These are phyloP conservation scores for Caenorhabditis afra DNA, from an alignment of 2,888 invertebrate species.

Conservation along the genomic window DNA sequence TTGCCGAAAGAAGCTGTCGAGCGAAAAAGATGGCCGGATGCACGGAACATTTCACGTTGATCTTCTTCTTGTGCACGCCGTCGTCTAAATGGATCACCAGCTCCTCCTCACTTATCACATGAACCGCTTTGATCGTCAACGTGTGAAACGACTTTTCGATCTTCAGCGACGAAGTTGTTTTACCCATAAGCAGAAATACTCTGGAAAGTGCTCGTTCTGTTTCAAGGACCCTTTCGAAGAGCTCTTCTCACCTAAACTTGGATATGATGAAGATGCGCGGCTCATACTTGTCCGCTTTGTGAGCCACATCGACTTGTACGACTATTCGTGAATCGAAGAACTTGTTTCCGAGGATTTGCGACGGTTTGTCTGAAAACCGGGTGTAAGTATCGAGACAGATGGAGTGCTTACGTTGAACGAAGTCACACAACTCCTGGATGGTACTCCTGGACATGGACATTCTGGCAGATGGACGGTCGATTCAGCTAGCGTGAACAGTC, in stretches of 20 bases:
- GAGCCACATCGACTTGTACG: conserved; percentile 62
- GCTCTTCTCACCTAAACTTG: conserved; percentile 67
- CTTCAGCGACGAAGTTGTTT: conserved; percentile 72
- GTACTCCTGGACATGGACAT: conserved; percentile 77
- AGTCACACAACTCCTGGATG: conserved; percentile 75
- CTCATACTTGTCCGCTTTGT: conserved; percentile 72
- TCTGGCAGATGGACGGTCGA: conserved; percentile 11
- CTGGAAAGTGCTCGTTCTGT: conserved; percentile 40
- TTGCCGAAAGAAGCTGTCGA: conserved; percentile 67
- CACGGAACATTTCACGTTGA: conserved; percentile 43
- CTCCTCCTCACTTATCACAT: conserved; percentile 68
- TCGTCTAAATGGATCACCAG: conserved; percentile 55
- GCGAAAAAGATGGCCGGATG: conserved; percentile 41
- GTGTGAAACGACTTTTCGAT: conserved; percentile 77
- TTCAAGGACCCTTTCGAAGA: neutral
- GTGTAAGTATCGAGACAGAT: neutral
- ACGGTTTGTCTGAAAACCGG: conserved; percentile 71
- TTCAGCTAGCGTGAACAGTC: conserved; percentile 20
- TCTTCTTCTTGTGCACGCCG: conserved; percentile 52
- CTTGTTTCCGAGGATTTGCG: conserved; percentile 76
- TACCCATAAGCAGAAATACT: conserved; percentile 75
- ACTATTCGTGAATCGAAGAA: conserved; percentile 78
- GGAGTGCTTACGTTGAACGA: conserved; percentile 73
- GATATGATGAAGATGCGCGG: conserved; percentile 74
- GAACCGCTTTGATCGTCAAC: conserved; percentile 71